These are phyloP conservation scores for Ambastaia sidthimunki DNA, from an alignment of 2,797 vertebrate species.

Conservation along the genomic window DNA sequence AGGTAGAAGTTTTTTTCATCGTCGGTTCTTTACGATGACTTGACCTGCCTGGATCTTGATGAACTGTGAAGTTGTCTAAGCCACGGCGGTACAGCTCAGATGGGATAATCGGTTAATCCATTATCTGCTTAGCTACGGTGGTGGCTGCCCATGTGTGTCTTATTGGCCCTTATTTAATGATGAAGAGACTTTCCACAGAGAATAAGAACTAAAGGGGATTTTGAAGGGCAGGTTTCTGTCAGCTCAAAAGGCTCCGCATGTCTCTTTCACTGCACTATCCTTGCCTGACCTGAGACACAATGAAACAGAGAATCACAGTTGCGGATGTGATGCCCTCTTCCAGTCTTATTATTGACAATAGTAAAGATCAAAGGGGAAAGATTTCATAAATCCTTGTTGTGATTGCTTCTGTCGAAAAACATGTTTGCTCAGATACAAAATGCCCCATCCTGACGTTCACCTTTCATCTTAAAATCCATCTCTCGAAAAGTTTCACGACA, in stretches of 20 bases:
- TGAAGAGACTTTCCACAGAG: conserved; percentile 48
- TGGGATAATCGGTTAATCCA: conserved; percentile 75
- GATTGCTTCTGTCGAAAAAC: conserved; percentile 40
- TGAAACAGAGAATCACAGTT: conserved; percentile 5
- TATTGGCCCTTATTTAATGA: conserved; percentile 54
- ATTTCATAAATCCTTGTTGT: conserved; percentile 31
- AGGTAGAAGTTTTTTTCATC: conserved; percentile 19
- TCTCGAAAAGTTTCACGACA: conserved; percentile 33
- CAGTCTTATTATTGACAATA: conserved; percentile 31
- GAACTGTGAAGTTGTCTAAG: conserved; percentile 70
- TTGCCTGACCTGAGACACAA: conserved; percentile 28
- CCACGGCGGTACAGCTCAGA: conserved; percentile 71
- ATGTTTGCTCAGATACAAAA: conserved; percentile 30
- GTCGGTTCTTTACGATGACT: conserved; percentile 36
- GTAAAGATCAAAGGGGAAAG: conserved; percentile 26
- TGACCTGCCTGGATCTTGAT: conserved; percentile 36
- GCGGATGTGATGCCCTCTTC: not conserved
- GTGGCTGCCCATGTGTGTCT: conserved; percentile 62
- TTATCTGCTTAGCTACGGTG: conserved; percentile 74
- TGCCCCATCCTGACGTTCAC: conserved; percentile 7
- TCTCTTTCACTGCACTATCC: conserved; percentile 19
- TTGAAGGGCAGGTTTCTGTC: conserved; percentile 37
- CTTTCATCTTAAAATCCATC: conserved; percentile 43
- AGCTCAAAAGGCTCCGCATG: conserved; percentile 20
- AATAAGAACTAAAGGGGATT: conserved; percentile 41